Evolutionary conservation across 2,113 vertebrate genomes (phyloP).

Genomic region (Blennius ocellaris): DNA sequence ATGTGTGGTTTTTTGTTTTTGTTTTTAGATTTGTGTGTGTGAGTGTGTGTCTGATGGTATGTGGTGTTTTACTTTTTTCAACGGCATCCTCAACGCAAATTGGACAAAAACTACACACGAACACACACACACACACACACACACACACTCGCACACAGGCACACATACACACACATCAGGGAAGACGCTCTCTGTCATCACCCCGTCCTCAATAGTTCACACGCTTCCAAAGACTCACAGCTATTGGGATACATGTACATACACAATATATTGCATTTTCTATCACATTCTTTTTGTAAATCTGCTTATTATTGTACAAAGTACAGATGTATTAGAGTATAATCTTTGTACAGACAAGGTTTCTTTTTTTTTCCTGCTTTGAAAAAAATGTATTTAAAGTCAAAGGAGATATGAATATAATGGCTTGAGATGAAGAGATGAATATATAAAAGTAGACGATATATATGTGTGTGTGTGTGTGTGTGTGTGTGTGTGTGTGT

Average conservation of each 20-base stretch:
- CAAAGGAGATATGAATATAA: conserved; percentile 35
- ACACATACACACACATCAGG: conserved; percentile 47
- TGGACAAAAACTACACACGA: conserved; percentile 20
- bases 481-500: conserved; percentile 32
- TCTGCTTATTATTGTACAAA: conserved; percentile 68
- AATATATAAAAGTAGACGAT: conserved; percentile 26
- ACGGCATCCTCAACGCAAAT: conserved; percentile 40
- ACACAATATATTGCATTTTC: conserved; percentile 70
- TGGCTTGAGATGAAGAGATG: conserved; percentile 7
- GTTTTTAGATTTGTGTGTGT: conserved; percentile 20
- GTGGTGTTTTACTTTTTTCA: conserved; percentile 26
- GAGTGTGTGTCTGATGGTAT: conserved; percentile 17
- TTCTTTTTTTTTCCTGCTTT: conserved; percentile 5
- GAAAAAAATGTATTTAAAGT: conserved; percentile 12
- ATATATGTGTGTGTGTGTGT: conserved; percentile 40
- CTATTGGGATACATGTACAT: conserved; percentile 41
- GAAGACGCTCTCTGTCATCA: conserved; percentile 47
- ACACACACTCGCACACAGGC: no score
- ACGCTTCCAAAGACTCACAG: conserved; percentile 77
- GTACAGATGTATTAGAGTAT: conserved; percentile 66
- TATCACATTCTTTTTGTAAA: conserved; percentile 74
- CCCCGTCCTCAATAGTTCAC: conserved; percentile 42
- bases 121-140: conserved; percentile 17
- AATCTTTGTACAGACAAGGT: conserved; percentile 60
- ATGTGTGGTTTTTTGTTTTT: conserved; percentile 34